These are phyloP conservation scores for Okapia johnstoni DNA, from an alignment of 2,113 vertebrate species.

Conservation along the genomic window DNA sequence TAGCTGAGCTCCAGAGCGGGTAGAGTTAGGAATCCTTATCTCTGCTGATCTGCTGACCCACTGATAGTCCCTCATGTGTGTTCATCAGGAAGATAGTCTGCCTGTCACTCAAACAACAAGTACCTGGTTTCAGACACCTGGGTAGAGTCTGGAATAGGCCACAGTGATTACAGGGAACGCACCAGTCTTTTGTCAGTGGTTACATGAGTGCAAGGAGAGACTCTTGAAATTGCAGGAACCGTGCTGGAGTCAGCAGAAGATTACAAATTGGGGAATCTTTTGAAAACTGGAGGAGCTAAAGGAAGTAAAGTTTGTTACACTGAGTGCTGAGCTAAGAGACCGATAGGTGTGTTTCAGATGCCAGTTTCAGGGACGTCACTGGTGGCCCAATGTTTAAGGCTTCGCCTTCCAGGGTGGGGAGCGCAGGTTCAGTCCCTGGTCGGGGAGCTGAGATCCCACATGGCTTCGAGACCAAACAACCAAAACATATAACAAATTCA, in stretches of 20 bases:
- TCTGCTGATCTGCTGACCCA: background rate
- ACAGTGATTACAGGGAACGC: rapidly evolving
- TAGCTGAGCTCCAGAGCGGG: background rate
- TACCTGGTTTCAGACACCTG: background rate
- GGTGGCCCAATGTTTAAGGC: background rate
- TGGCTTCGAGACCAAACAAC: background rate
- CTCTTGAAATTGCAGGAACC: background rate
- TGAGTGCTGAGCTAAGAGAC: background rate
- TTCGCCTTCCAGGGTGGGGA: background rate
- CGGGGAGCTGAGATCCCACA: background rate
- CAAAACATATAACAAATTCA: background rate
- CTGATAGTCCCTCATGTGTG: background rate
- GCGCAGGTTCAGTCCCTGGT: background rate
- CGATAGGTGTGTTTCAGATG: background rate
- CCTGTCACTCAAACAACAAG: background rate
- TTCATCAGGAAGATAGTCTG: background rate
- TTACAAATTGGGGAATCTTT: background rate
- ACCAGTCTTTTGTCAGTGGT: background rate
- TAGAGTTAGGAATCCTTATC: background rate
- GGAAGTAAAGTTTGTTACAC: background rate
- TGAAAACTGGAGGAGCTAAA: background rate
- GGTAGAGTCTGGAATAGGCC: background rate
- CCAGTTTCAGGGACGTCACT: background rate
- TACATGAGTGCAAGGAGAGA: background rate
- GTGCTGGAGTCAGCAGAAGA: background rate